Base-by-base conservation (phyloP, 2,888 invertebrate species). In the Allolobophora icterica region DNA sequence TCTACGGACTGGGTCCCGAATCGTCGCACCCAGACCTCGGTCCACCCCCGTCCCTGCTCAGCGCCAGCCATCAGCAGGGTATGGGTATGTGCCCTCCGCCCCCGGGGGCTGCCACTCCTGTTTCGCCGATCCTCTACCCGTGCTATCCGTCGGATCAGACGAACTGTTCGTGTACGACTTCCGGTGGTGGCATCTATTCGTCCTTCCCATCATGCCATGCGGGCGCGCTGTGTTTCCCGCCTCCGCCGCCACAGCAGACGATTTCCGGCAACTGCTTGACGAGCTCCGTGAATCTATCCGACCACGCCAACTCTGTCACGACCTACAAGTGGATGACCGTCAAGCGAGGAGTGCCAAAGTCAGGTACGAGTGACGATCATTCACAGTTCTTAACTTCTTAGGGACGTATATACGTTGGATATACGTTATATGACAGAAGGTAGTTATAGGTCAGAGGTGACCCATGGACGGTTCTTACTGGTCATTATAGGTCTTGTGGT, bases 301-400 rank as follows among this genome's bases (percentile, higher is more conserved):
- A 87, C 35, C 84, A 84, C 40, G 45, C 33, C 87, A 40, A 38
- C 71, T 38, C 40, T 17, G 35, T 42, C 92, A 98, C 98, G 40
- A 98, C 98, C 0, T 99, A 99, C 96, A 98, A 99, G 95, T 99
- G 99, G 99, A 99, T 99, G 99, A 98, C 99, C 96, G 98, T 99
- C 94, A 99, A 99, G 96, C 96, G 99, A 95, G 98, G 98, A 96
- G 97, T 98, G 93, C 98, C 98, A 90, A 99, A 99, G 96, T 98
- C 98, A 94, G 97, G 98, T 95, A 94, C 94, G 94, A 17, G 38
- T 24, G 21, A 52, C 71, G 71, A 71, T 71, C 71, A 71, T 11
- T 71, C 71, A 71, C 30, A 71, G 19, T n/a, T 13, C 4, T 3
- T 24, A 30, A 19, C 6, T 45, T 13, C 40, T 13, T 24, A 52